phyloP scores from a whole-genome alignment of 2,797 vertebrate species.

The Spheniscus humboldti region DNA sequence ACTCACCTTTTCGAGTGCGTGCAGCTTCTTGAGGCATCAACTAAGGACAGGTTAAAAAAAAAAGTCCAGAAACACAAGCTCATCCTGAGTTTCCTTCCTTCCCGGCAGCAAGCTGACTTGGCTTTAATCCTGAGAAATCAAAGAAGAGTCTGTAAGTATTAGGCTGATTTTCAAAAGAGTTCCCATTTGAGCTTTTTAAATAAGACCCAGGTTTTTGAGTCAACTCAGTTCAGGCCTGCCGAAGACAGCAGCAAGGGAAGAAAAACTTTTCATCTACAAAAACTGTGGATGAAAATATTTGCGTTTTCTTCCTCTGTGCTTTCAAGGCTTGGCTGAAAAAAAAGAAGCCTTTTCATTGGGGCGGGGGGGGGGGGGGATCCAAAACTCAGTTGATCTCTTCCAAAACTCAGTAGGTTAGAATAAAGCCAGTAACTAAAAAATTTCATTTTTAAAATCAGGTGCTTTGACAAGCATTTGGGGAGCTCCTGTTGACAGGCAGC shows the following conservation, averaged over 20 bases:
- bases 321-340: background rate
- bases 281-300: background rate
- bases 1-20: rapidly evolving
- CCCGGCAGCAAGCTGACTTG: background rate
- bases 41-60: background rate
- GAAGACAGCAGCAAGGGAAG: background rate
- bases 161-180: background rate
- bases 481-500: background rate
- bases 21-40: background rate
- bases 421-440: background rate
- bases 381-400: background rate
- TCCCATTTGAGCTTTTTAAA: background rate
- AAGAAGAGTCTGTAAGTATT: background rate
- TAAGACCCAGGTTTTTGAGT: background rate
- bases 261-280: background rate
- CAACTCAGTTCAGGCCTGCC: background rate
- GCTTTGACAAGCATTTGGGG: background rate
- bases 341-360: background rate
- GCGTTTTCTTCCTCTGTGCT: background rate
- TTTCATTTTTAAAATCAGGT: rapidly evolving
- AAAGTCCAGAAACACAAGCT: background rate
- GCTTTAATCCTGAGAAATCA: background rate
- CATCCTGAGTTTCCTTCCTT: background rate
- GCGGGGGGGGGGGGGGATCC: background rate
- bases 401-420: background rate